phyloP scores from a whole-genome alignment of 2,113 vertebrate species.

The Camelus dromedarius region DNA sequence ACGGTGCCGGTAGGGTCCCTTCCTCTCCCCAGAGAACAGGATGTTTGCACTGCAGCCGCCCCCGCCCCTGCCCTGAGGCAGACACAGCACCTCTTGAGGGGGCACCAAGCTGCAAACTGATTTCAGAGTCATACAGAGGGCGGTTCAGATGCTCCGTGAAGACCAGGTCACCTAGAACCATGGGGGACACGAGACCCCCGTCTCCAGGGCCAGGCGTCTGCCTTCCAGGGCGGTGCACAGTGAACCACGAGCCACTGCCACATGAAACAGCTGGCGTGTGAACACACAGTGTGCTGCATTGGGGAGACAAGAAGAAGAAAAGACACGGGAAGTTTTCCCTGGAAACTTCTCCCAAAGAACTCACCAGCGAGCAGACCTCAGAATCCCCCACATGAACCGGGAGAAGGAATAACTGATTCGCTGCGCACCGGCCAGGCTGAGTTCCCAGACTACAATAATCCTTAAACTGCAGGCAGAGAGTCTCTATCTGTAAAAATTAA shows the following conservation, averaged over 20 bases:
- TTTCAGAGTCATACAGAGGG: accelerated
- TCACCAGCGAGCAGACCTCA: neutral
- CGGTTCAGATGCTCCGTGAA: accelerated
- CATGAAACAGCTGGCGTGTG: no score
- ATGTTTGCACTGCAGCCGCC: no score
- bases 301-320: neutral
- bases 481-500: no score
- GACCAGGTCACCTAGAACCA: neutral
- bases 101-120: accelerated
- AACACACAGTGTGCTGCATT: no score
- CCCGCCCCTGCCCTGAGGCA: no score
- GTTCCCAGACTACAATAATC: accelerated
- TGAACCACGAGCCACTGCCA: neutral
- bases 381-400: accelerated
- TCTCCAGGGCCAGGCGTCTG: neutral
- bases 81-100: neutral
- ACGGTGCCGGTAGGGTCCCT: accelerated
- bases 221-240: no score
- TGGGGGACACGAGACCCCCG: accelerated
- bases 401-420: neutral
- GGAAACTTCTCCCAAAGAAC: neutral
- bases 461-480: accelerated
- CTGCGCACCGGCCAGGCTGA: neutral
- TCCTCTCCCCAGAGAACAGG: neutral
- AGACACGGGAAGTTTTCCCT: accelerated